Base-by-base conservation (phyloP, 1,140 invertebrate species). In the Idris sp. region DNA sequence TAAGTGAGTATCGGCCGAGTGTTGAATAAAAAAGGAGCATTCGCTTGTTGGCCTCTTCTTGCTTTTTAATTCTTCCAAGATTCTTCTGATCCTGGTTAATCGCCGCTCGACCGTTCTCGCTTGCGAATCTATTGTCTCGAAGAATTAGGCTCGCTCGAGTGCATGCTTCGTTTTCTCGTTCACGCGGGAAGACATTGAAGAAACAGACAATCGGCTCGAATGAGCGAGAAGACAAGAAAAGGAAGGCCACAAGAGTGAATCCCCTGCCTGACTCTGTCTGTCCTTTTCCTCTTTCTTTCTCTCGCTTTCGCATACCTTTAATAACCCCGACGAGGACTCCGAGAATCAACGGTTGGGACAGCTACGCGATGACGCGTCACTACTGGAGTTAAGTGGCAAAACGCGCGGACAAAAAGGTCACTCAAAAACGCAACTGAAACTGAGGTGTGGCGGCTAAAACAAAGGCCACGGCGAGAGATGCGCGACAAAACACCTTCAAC, bases 371-470 rank as follows among this genome's bases (percentile, higher is more conserved):
- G 84, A 85, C 83, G 82, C 80, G 84, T 84, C 84, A 86, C 83
- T 85, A 84, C 79, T 79, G 81, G 82, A 85, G 83, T 85, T 85
- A 85, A 86, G 83, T 86, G 84, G 84, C 84, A 83, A 86, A 83
- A 84, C 82, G 81, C 81, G 83, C 79, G 83, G 81, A 71, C 72
- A 85, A 84, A 83, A 85, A 86, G 69, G 62, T 43, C 14, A 33
- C 46, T 78, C 79, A 81, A 82, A 84, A 84, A 83, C 76, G 59
- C 51, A 75, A 77, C 74, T 65, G 75, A 82, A 79, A 79, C 69
- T 68, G 71, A 77, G 68, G 79, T 80, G 76, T 78, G 78, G 83
- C 84, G 83, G 84, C 80, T 84, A 76, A 85, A 84, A 83, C 84
- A 86, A 86, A 86, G 83, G 78, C 77, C 65, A 74, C 73, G 4